Base-by-base conservation (phyloP, 2,888 invertebrate genomes). In the Lasioglossum figueresi region DNA sequence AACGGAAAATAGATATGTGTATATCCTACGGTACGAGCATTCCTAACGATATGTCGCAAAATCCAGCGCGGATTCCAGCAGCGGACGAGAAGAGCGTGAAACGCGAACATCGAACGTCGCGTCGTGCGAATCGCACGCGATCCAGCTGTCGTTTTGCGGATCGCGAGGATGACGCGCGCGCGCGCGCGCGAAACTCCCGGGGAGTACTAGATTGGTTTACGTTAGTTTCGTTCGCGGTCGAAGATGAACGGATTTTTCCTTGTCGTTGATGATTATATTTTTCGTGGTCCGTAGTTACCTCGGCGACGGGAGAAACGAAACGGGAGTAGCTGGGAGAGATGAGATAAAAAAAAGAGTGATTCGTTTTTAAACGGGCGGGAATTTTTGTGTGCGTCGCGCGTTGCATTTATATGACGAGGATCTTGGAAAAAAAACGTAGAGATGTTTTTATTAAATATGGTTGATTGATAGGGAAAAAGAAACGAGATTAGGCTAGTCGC, bases 401-500 rank as follows among this genome's bases (percentile, higher is more conserved):
- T 48, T 52, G 52, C 68, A 79, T 88, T 83, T 66, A 34, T 63
- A 63, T 19, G 63, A 63, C 19, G 31, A 63, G 31, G 63, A 63
- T 19, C 16, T 5, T 63, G 63, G 16, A 63, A 63, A 63, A 63
- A 16, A 63, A 31, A 87, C 81, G 87, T 84, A 88, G 85, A 90
- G 86, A 86, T 86, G 89, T 83, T 90, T 87, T 86, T 89, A 85
- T 89, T 82, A 89, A 31, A 31, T 31, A 91, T 81, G 84, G 88
- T 91, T 89, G 85, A 88, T 84, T 88, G 89, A 88, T 83, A 83
- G 43, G 91, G 16, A 19, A 66, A 63, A 31, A 31, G 34, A 90
- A 84, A 90, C 87, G 91, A 90, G 89, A 88, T 90, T 92, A 92
- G 92, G 88, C 92, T 92, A 92, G 92, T 92, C 92, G 92, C 91